Percentiles rank a stretch among this genome's conserved stretches.
These are phyloP conservation scores for Tillus elongatus DNA, from an alignment of 2,888 invertebrate species.

Conservation along the genomic window DNA sequence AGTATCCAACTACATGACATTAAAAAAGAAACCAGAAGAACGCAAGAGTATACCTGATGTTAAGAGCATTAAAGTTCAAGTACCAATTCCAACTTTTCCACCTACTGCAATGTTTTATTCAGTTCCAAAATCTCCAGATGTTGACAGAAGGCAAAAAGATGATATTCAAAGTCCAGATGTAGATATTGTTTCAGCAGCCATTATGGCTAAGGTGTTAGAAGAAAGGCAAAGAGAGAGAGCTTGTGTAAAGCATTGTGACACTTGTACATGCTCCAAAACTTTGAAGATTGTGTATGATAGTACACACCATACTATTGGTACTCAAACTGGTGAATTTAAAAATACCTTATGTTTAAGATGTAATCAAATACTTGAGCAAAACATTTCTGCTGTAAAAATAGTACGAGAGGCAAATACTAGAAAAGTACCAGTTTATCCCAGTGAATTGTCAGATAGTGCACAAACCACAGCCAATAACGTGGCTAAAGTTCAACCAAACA, in stretches of 20 bases:
- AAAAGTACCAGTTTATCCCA: slow-evolving; percentile 19
- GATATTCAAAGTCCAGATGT: slow-evolving; percentile 55
- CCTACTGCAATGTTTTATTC: slow-evolving; percentile 77
- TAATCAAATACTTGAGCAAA: slow-evolving; percentile 39
- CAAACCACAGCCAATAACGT: slow-evolving; percentile 20
- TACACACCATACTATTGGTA: slow-evolving; percentile 51
- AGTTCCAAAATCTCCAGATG: slow-evolving; percentile 43
- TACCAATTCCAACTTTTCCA: slow-evolving; percentile 71
- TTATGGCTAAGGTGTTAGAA: slow-evolving; percentile 85
- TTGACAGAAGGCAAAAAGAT: slow-evolving; percentile 43
- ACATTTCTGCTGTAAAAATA: slow-evolving; percentile 24
- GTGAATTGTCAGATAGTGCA: slow-evolving; percentile 9
- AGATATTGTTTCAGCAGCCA: slow-evolving; percentile 74
- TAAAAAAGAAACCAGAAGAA: slow-evolving; percentile 49
- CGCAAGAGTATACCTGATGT: slow-evolving; percentile 42
- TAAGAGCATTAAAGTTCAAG: slow-evolving; percentile 60
- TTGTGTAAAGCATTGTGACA: slow-evolving; percentile 72
- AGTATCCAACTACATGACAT: slow-evolving; percentile 68
- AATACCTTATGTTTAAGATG: slow-evolving; percentile 52
- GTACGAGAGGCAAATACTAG: slow-evolving; percentile 26
- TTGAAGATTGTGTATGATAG: slow-evolving; percentile 48
- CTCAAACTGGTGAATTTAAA: slow-evolving; percentile 54
- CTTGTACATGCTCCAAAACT: slow-evolving; percentile 60
- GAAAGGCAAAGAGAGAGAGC: slow-evolving; percentile 74
- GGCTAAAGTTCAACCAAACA: slow-evolving; percentile 39